These are phyloP conservation scores for Nesospiza acunhae DNA, from an alignment of 2,113 vertebrate species.

Conservation along the genomic window DNA sequence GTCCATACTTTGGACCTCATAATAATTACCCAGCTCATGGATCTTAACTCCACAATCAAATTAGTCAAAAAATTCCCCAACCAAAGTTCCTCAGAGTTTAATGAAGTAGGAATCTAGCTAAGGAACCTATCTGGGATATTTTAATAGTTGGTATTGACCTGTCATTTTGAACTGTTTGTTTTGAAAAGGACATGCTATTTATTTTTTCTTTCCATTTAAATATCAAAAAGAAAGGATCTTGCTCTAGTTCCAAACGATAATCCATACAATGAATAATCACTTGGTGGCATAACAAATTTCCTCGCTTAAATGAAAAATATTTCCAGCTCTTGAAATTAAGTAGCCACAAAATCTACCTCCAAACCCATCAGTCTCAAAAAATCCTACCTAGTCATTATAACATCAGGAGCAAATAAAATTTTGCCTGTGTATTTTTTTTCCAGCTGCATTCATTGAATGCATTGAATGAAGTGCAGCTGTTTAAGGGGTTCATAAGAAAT, in stretches of 20 bases:
- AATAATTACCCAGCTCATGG: background rate
- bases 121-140: background rate
- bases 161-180: conserved; percentile 43
- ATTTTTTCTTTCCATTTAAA: conserved; percentile 47
- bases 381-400: background rate
- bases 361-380: background rate
- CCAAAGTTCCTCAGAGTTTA: background rate
- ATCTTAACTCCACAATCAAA: background rate
- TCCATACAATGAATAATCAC: background rate
- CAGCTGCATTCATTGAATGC: background rate
- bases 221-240: conserved; percentile 11
- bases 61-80: background rate
- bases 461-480: background rate
- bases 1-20: background rate
- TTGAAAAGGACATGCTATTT: conserved; percentile 50
- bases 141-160: conserved; percentile 17
- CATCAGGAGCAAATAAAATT: background rate
- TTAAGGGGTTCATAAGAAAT: background rate
- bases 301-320: background rate
- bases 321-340: background rate
- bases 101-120: background rate
- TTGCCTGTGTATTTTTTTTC: background rate
- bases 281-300: background rate
- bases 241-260: background rate
- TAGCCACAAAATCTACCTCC: background rate